Percentiles rank a stretch among this genome's conserved stretches.
Conservation (phyloP, 2,113 vertebrate genomes). For the Paratilapia polleni region DNA sequence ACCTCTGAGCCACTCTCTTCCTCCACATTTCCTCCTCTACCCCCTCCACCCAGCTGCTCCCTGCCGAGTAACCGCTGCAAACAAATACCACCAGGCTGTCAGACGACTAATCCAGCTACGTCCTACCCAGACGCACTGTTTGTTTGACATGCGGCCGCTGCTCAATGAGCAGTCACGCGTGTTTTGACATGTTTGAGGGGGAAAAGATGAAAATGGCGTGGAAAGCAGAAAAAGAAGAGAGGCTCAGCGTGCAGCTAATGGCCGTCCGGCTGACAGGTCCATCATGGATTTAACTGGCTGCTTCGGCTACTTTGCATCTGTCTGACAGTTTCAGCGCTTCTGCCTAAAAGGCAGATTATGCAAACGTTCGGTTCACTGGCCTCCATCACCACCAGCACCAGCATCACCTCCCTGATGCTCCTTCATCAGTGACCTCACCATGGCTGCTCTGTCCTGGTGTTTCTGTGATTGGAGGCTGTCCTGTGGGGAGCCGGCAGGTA, state of each 20-base stretch:
- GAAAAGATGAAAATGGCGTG: conserved; percentile 27
- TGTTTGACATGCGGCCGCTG: conserved; percentile 45
- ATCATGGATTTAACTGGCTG: conserved; percentile 48
- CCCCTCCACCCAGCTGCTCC: conserved; percentile 44
- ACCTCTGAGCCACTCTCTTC: conserved; percentile 65
- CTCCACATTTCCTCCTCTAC: conserved; percentile 35
- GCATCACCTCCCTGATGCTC: background rate
- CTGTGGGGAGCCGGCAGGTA: conserved; percentile 13
- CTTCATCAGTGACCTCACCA: conserved; percentile 40
- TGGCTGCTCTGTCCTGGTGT: conserved; percentile 5
- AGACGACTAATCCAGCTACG: conserved; percentile 55
- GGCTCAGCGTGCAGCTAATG: conserved; percentile 51
- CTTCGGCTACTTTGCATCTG: conserved; percentile 44
- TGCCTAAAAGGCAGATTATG: conserved; percentile 74
- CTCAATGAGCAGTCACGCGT: conserved; percentile 67
- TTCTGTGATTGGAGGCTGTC: conserved; percentile 34
- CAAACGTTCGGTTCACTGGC: conserved; percentile 70
- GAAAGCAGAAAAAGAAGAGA: conserved; percentile 9
- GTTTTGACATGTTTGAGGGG: conserved; percentile 35
- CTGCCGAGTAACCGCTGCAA: conserved; percentile 48
- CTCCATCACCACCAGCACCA: conserved; percentile 58
- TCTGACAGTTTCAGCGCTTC: conserved; percentile 71
- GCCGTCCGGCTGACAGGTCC: conserved; percentile 72
- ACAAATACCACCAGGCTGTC: conserved; percentile 64
- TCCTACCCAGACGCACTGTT: conserved; percentile 30